phyloP scores from a whole-genome alignment of 2,113 vertebrate species.

The Podarcis muralis region DNA sequence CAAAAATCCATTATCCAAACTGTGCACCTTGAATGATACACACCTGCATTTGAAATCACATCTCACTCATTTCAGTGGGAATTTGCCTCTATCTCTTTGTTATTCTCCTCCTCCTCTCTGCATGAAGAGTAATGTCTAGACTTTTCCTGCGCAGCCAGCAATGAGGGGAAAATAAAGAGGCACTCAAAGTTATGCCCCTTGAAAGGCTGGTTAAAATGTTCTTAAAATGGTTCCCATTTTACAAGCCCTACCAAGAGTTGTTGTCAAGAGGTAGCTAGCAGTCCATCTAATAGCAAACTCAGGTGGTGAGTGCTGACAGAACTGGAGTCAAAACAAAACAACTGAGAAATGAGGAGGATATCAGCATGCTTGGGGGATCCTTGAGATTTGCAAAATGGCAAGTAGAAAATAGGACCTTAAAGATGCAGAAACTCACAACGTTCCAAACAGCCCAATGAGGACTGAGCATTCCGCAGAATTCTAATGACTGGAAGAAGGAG shows the following conservation, averaged over 20 bases:
- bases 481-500: background rate
- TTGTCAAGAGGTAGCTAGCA: background rate
- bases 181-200: background rate
- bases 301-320: background rate
- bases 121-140: background rate
- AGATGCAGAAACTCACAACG: background rate
- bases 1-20: background rate
- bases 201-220: background rate
- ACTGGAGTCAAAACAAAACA: background rate
- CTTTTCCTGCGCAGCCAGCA: background rate
- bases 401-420: background rate
- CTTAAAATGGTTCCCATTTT: background rate
- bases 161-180: background rate
- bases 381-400: background rate
- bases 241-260: background rate
- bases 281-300: background rate
- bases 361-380: background rate
- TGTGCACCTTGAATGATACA: background rate
- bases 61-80: background rate
- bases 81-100: background rate
- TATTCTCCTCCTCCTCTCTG: background rate
- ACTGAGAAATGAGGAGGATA: background rate
- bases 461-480: background rate
- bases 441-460: background rate
- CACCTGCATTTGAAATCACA: background rate